These are phyloP conservation scores for Phyllostomus discolor DNA, from an alignment of 2,113 vertebrate genomes.

Conservation along the genomic window DNA sequence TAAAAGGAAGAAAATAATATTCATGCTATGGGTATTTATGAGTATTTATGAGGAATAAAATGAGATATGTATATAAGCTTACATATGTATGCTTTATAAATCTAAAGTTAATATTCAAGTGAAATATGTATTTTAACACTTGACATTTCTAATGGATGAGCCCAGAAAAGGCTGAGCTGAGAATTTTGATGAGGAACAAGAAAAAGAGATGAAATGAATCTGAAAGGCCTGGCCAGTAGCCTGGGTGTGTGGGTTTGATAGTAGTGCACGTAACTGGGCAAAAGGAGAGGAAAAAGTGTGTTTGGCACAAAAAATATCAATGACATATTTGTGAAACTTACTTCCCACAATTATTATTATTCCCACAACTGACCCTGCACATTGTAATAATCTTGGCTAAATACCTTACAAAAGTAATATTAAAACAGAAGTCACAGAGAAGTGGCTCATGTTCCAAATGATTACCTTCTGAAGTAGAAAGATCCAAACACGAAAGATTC, in stretches of 20 bases:
- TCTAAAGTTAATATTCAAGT: background rate
- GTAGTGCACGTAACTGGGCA: background rate
- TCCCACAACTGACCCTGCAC: background rate
- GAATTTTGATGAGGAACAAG: background rate
- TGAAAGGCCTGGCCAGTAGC: background rate
- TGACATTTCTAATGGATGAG: background rate
- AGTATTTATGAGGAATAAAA: background rate
- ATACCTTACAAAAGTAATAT: background rate
- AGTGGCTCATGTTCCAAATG: background rate
- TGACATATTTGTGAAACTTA: background rate
- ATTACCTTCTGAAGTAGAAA: background rate
- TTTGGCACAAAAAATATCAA: background rate
- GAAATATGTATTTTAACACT: background rate
- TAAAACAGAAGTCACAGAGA: background rate
- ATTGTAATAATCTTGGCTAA: background rate
- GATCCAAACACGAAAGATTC: background rate
- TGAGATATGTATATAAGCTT: background rate
- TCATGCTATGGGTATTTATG: background rate
- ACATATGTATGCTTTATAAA: background rate
- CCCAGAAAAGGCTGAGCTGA: background rate
- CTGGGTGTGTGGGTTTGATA: background rate
- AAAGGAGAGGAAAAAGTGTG: background rate
- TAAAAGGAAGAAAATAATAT: background rate
- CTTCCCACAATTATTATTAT: background rate
- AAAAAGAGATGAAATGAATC: background rate